Base-by-base conservation (phyloP, 2,888 invertebrate species). In the Helleia helle region DNA sequence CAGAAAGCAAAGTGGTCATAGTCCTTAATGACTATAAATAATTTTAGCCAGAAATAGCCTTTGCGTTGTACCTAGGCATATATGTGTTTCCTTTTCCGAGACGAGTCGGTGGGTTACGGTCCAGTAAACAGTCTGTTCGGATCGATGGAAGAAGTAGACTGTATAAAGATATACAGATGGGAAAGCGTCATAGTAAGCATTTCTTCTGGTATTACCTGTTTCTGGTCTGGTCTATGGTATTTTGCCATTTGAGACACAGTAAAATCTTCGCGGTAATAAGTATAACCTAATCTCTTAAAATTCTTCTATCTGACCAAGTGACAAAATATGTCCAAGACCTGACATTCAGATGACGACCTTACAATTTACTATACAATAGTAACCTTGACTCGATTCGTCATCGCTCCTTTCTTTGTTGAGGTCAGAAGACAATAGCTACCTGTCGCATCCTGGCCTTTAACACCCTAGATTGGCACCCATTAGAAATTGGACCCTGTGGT, bases 301-400 rank as follows among this genome's bases (percentile, higher is more conserved):
- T 11, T 14, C n/a, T 36, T n/a, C n/a, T n/a, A n/a, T n/a, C n/a
- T n/a, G n/a, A n/a, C 27, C 4, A 28, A 22, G 24, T 2, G 7
- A 28, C n/a, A 28, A n/a, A 22, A 37, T 37, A 40, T 40, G 28
- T 29, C 36, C 28, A 41, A 41, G 36, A 36, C 28, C 36, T 29
- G 17, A 30, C 29, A 30, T 30, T 30, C 13, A 26, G 9, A 15
- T 9, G 22, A 9, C 15, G 37, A 37, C 26, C 56, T 50, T 43
- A 52, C 41, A 34, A 46, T 55, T 51, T 57, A 58, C 56, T 54
- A 55, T 59, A 27, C 52, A 48, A 42, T 49, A 49, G 73, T 80
- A 71, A 76, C 81, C 80, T 81, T 81, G 79, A 69, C 75, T 67
- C 58, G 59, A 58, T 61, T 71, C 71, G 74, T 76, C 79, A 77